phyloP scores from a whole-genome alignment of 2,888 invertebrate species.

The Macrophya annulata region DNA sequence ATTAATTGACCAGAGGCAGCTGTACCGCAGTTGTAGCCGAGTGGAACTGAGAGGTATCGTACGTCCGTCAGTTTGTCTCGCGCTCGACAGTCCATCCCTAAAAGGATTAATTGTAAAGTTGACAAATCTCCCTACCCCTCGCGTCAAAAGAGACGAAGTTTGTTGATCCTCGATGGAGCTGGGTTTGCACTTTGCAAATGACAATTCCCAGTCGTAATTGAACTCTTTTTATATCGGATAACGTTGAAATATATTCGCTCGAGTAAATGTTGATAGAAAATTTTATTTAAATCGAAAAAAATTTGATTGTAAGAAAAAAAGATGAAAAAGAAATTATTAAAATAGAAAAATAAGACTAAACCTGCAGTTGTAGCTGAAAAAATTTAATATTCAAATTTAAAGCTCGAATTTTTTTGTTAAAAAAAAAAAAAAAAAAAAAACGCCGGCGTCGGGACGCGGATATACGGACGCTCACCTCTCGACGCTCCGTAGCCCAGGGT shows the following conservation, averaged over 20 bases:
- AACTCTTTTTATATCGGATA: constrained; percentile 3
- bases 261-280: background rate
- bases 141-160: constrained; percentile 47
- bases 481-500: constrained; percentile 8
- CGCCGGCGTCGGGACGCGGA: constrained; percentile 12
- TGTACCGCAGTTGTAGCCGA: constrained; percentile 2
- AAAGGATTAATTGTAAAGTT: constrained; percentile 53
- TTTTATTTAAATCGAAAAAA: background rate
- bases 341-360: background rate
- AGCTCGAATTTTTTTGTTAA: constrained; percentile 27
- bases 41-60: constrained; percentile 17
- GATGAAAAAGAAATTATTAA: background rate
- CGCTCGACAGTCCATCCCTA: constrained; percentile 44
- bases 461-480: constrained; percentile 40
- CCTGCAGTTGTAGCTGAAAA: background rate
- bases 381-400: constrained; percentile 13
- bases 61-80: constrained; percentile 46
- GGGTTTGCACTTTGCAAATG: constrained; percentile 45
- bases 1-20: constrained; percentile 44
- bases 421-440: constrained; percentile 25
- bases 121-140: constrained; percentile 40
- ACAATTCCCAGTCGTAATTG: constrained; percentile 16
- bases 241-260: background rate
- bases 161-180: constrained; percentile 48
- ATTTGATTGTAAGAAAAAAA: background rate